These are phyloP conservation scores for Cyrtorhinus lividipennis DNA, from an alignment of 1,140 invertebrate species.

Conservation along the genomic window DNA sequence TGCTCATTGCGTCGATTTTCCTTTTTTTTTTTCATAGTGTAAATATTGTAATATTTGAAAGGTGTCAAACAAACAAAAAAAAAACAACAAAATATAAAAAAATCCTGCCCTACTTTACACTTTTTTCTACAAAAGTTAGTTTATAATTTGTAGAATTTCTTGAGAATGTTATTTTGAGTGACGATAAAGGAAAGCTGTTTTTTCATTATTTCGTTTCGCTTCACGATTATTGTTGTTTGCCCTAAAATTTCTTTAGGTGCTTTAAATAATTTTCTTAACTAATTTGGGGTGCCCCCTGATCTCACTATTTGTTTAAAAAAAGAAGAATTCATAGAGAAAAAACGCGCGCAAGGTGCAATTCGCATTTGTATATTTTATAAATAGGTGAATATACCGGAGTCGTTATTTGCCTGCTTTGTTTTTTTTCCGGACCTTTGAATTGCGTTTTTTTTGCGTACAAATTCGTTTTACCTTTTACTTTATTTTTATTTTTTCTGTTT, in stretches of 20 bases:
- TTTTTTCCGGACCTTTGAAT: too few species aligned
- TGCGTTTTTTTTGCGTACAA: too few species aligned
- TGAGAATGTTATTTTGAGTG: background rate
- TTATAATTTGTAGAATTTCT: background rate
- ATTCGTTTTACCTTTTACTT: too few species aligned
- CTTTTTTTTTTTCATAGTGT: constrained; percentile 20
- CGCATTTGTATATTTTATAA: constrained; percentile 7
- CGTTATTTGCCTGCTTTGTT: too few species aligned
- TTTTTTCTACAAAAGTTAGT: constrained; percentile 21
- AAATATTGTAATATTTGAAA: constrained; percentile 24
- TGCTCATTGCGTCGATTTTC: constrained; percentile 5
- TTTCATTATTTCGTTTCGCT: background rate
- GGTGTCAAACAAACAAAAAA: too few species aligned
- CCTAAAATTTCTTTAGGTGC: background rate
- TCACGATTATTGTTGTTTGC: background rate
- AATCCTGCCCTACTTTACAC: constrained; percentile 26
- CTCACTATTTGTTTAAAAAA: constrained; percentile 1
- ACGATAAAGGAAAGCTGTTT: too few species aligned
- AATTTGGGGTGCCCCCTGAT: background rate
- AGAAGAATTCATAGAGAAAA: background rate
- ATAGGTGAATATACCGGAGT: constrained; percentile 8
- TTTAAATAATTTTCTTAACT: background rate
- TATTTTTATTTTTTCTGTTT: too few species aligned
- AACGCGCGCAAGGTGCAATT: background rate
- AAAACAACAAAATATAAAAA: too few species aligned